A percentile compares a stretch with the other conserved stretches of the same genome.
Conservation (phyloP, 1,140 invertebrate genomes). For the Pseudobourletiella spinata region DNA sequence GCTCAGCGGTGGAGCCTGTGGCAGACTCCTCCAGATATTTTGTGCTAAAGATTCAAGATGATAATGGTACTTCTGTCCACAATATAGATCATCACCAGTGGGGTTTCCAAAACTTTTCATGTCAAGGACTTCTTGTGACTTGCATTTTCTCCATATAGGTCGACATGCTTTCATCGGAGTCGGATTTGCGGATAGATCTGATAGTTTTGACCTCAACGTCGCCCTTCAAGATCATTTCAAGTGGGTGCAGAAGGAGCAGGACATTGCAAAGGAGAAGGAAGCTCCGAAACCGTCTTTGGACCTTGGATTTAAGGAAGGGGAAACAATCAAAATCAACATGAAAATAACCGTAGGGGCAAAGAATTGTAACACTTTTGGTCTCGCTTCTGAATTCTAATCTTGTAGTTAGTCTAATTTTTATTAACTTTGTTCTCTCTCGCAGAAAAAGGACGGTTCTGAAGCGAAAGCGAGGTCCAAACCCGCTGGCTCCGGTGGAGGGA, state of each 20-base stretch:
- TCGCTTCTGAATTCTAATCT: too few relatives aligned
- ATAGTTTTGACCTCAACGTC: constrained; percentile 99
- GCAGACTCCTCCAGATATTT: constrained; percentile 98
- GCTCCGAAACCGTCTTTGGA: constrained; percentile 73
- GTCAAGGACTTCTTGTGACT: too few relatives aligned
- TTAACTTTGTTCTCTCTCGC: constrained; percentile 35
- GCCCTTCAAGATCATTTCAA: constrained; percentile 98
- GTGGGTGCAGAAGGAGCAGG: constrained; percentile 85
- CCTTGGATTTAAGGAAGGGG: constrained; percentile 95
- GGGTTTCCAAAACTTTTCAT: too few relatives aligned
- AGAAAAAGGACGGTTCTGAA: constrained; percentile 81
- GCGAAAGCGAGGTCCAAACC: constrained; percentile 51
- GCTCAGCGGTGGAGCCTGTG: constrained; percentile 87
- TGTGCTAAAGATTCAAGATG: constrained; percentile 90
- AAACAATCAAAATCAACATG: constrained; percentile 98
- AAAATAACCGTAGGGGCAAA: constrained; percentile 90
- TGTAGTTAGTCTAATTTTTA: too few relatives aligned
- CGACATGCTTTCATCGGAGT: constrained; percentile 93
- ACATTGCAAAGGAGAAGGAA: constrained; percentile 70
- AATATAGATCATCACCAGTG: neutral
- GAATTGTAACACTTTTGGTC: too few relatives aligned
- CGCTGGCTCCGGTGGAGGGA: constrained; percentile 45
- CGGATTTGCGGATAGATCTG: constrained; percentile 93
- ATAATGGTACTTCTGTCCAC: constrained; percentile 57
- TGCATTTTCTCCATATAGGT: too few relatives aligned